Evolutionary conservation across 1,140 invertebrate genomes (phyloP), one percentile per base, ranked within the genome.

Genomic region (Ditylenchus dipsaci): DNA sequence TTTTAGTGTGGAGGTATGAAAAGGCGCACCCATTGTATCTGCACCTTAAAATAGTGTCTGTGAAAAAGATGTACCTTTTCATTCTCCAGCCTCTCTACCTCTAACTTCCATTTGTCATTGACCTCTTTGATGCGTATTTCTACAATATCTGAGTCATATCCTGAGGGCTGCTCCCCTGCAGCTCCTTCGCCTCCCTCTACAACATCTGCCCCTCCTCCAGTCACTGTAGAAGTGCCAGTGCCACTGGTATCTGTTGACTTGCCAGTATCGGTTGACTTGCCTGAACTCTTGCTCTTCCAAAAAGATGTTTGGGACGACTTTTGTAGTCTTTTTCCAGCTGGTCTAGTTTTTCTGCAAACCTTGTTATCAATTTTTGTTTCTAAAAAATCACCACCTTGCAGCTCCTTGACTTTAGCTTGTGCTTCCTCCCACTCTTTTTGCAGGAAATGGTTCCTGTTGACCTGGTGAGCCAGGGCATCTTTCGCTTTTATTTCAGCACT

Each of bases 61-160:
- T n/a, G n/a, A 8, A 26, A 21, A n/a, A 61, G n/a, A 47, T 45
- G n/a, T n/a, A 76, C 75, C 66, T 82, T 82, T 60, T 82, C 81
- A 63, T 81, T 82, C 47, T 82, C 80, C 17, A 82, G 59, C 60
- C 74, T 80, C 27, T 83, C 81, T 13, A 82, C 69, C 64, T 83
- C 72, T 23, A 72, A 60, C 58, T 75, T 76, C 78, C 79, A 82
- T 61, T 79, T 81, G 71, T 82, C 79, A 58, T 83, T 79, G 67
- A 82, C 68, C 30, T 83, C 81, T 58, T 73, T 77, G 58, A 83
- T 78, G 19, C 74, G 67, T 30, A 76, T 75, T 63, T 83, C 81
- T 29, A 72, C 65, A 21, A 82, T 77, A 60, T 83, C 79, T 21
- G 74, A 63, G 67, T 82, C 79, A 57, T 82, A 74, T 56, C 75